phyloP scores from a whole-genome alignment of 2,888 invertebrate species.

The Drosophila tripunctata region DNA sequence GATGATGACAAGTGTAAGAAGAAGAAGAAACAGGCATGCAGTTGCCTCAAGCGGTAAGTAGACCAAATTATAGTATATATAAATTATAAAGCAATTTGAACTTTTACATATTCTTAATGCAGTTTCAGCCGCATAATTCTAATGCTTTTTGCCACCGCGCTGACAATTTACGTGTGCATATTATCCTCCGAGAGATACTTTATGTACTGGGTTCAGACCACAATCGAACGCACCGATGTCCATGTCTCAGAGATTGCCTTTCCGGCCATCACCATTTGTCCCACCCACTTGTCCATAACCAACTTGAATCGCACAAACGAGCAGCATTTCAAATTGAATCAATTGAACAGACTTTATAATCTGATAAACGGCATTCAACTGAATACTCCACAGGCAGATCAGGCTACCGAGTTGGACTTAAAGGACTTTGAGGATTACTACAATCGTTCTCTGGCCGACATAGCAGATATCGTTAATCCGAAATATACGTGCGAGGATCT shows the following conservation, averaged over 20 bases:
- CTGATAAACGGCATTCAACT: constrained; percentile 38
- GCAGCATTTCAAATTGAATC: not conserved
- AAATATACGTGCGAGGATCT: constrained; percentile 51
- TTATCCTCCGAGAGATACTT: constrained; percentile 73
- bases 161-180: constrained; percentile 62
- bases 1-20: constrained; percentile 23
- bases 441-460: not conserved
- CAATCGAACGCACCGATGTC: constrained; percentile 76
- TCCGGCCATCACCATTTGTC: constrained; percentile 75
- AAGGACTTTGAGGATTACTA: constrained; percentile 19
- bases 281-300: constrained; percentile 31
- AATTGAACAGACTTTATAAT: constrained; percentile 26
- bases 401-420: not conserved
- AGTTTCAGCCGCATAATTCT: constrained; percentile 50
- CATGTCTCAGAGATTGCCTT: constrained; percentile 78
- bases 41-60: constrained; percentile 44
- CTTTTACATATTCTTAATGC: too few species aligned
- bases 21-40: constrained; percentile 9
- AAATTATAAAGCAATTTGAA: too few species aligned
- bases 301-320: not conserved
- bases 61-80: not conserved
- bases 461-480: constrained; percentile 23
- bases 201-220: constrained; percentile 74
- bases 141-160: constrained; percentile 30
- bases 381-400: not conserved